phyloP scores from a whole-genome alignment of 2,113 vertebrate species.

The Muntiacus reevesi region DNA sequence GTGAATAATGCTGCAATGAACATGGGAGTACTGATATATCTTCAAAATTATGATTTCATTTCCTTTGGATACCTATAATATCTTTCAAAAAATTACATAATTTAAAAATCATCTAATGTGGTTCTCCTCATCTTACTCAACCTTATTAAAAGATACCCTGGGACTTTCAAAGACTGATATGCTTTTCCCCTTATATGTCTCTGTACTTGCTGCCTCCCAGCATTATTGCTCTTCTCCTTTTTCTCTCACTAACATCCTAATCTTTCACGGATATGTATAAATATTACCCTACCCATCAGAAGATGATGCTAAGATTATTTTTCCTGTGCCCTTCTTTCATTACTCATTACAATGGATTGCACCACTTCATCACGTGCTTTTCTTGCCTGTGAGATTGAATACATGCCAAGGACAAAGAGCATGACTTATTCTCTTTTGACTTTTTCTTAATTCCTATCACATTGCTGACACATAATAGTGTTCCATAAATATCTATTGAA shows the following conservation, averaged over 20 bases:
- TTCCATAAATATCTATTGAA: slow-evolving; percentile 59
- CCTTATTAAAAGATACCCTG: background rate
- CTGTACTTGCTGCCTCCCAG: background rate
- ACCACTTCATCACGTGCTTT: background rate
- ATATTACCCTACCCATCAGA: background rate
- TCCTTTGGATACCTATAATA: background rate
- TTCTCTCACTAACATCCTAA: background rate
- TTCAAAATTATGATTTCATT: background rate
- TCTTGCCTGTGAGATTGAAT: background rate
- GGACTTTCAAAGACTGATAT: background rate
- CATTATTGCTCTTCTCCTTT: background rate
- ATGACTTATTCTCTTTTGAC: slow-evolving; percentile 24
- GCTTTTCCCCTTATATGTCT: no score
- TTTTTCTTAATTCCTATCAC: slow-evolving; percentile 45
- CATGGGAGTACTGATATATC: background rate
- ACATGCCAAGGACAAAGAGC: slow-evolving; percentile 41
- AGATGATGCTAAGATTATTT: background rate
- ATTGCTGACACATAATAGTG: slow-evolving; percentile 60
- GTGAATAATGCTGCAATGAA: background rate
- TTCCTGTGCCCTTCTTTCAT: background rate
- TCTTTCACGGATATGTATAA: background rate
- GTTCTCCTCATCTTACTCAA: background rate
- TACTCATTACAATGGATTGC: background rate
- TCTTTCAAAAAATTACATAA: background rate
- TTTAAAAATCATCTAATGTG: background rate